These are phyloP conservation scores for Criorhina ranunculi DNA, from an alignment of 2,888 invertebrate species.

Conservation along the genomic window DNA sequence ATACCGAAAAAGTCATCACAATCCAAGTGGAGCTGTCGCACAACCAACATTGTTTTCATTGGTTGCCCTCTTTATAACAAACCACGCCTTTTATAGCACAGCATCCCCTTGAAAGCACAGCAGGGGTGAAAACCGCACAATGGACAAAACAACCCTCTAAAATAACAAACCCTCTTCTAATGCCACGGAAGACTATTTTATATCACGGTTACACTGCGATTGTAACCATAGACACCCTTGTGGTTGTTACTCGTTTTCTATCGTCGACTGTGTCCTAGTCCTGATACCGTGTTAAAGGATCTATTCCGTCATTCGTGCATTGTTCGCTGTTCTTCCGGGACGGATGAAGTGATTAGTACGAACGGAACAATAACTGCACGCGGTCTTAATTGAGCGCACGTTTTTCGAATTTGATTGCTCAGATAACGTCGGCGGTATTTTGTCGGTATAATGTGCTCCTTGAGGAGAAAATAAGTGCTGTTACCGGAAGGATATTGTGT, in stretches of 20 bases:
- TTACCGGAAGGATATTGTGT: constrained; percentile 34
- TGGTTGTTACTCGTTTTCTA: constrained; percentile 47
- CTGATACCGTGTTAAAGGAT: constrained; percentile 35
- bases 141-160: constrained; percentile 49
- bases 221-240: constrained; percentile 34
- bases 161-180: constrained; percentile 49
- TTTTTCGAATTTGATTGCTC: constrained; percentile 75
- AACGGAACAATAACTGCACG: constrained; percentile 59
- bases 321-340: constrained; percentile 59
- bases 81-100: constrained; percentile 36
- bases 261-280: constrained; percentile 11
- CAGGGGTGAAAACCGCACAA: constrained; percentile 48
- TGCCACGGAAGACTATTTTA: constrained; percentile 5
- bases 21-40: constrained; percentile 35
- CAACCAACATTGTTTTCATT: background rate
- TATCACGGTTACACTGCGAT: constrained; percentile 22
- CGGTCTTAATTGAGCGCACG: constrained; percentile 76
- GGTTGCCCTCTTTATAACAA: background rate
- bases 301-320: constrained; percentile 28
- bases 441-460: constrained; percentile 22
- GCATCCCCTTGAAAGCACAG: constrained; percentile 44
- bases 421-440: constrained; percentile 51
- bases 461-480: constrained; percentile 10
- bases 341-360: constrained; percentile 66
- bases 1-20: background rate